phyloP scores from a whole-genome alignment of 2,888 invertebrate species.

The Polyommatus iphigenia region DNA sequence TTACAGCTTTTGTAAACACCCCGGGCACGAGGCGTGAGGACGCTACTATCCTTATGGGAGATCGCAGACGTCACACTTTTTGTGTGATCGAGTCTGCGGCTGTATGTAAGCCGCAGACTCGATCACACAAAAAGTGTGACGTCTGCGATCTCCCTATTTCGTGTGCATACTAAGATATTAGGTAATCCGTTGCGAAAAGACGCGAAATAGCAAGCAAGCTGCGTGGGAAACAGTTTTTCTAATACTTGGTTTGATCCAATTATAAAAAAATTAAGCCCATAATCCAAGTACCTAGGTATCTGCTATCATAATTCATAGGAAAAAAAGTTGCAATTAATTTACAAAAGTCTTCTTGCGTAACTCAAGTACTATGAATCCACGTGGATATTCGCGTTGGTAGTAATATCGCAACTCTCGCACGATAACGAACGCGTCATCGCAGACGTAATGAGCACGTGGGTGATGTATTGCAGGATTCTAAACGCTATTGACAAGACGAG shows the following conservation, averaged over 20 bases:
- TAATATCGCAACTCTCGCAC: background rate
- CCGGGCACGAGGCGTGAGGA: background rate
- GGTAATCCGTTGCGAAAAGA: too few relatives aligned
- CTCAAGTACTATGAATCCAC: background rate
- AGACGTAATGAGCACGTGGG: background rate
- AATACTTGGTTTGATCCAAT: too few relatives aligned
- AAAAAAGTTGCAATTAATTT: background rate
- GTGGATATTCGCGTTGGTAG: background rate
- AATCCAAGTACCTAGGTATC: background rate
- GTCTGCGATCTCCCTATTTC: too few relatives aligned
- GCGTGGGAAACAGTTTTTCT: too few relatives aligned
- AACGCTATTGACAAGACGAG: background rate
- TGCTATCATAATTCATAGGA: background rate
- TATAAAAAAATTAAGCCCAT: background rate
- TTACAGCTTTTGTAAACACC: constrained; percentile 21
- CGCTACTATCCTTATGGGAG: too few relatives aligned
- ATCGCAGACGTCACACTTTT: too few relatives aligned
- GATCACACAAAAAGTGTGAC: too few relatives aligned
- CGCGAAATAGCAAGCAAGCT: too few relatives aligned
- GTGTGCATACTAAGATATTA: background rate
- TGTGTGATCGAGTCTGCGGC: too few relatives aligned
- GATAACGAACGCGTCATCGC: background rate
- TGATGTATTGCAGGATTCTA: background rate
- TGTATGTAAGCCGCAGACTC: too few relatives aligned
- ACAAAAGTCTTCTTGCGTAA: background rate